phyloP scores from a whole-genome alignment of 2,797 vertebrate genomes.

The Otolemur crassicaudatus region DNA sequence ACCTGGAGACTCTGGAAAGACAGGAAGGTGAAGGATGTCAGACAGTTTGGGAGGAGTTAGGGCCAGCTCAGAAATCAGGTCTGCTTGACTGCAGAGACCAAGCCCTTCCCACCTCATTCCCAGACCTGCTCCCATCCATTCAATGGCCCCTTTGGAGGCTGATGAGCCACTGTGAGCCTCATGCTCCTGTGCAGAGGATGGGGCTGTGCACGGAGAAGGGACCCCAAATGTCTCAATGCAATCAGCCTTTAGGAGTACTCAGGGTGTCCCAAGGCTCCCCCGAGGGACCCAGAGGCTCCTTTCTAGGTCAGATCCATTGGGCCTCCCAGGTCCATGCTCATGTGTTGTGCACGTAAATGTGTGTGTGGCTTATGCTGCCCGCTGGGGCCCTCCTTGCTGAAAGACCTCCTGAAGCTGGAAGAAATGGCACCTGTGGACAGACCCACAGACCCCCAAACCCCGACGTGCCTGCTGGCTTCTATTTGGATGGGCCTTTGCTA shows the following conservation, averaged over 20 bases:
- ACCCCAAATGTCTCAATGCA: not conserved
- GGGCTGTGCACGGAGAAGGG: rapidly evolving
- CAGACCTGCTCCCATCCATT: too few species aligned
- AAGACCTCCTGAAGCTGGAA: rapidly evolving
- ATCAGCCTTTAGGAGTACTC: not conserved
- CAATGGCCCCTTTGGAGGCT: too few species aligned
- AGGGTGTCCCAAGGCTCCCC: not conserved
- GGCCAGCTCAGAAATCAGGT: not conserved
- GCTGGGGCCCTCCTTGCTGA: rapidly evolving
- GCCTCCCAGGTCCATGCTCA: rapidly evolving
- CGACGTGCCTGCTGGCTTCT: rapidly evolving
- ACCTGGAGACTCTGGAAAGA: not conserved
- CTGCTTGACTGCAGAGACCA: not conserved
- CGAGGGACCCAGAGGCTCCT: too few species aligned
- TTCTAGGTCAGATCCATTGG: rapidly evolving
- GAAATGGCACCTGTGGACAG: too few species aligned
- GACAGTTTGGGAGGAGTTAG: rapidly evolving
- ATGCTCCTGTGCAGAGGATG: too few species aligned
- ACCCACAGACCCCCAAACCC: rapidly evolving
- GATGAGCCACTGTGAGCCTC: too few species aligned
- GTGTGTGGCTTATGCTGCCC: not conserved
- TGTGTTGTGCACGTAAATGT: rapidly evolving
- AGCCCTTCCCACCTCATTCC: not conserved
- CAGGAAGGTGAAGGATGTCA: not conserved
- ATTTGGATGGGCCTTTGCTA: not conserved